Conservation (phyloP, 2,797 vertebrate genomes). For the Cichlasoma orientale region DNA sequence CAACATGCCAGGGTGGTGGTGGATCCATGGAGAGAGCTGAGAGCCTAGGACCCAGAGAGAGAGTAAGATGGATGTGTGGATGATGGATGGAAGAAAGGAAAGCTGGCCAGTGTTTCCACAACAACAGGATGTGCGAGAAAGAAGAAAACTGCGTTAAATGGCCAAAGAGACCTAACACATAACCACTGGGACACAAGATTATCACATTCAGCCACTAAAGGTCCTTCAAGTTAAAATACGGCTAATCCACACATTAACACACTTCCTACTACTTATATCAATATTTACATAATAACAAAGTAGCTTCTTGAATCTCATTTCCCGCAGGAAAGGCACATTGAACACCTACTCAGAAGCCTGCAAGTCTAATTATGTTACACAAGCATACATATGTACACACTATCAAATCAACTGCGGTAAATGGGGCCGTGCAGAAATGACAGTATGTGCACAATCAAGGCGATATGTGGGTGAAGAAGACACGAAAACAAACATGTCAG, state of each 20-base stretch:
- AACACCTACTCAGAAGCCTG: constrained; percentile 22
- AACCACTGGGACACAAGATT: background rate
- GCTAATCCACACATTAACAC: constrained; percentile 3
- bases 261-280: background rate
- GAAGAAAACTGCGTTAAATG: background rate
- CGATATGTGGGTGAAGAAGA: background rate
- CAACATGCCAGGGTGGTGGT: constrained; percentile 24
- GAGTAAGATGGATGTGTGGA: constrained; percentile 5
- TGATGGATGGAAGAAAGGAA: constrained; percentile 19
- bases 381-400: constrained; percentile 14
- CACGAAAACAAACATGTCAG: constrained; percentile 24
- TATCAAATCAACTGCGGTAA: constrained; percentile 30
- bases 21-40: constrained; percentile 12
- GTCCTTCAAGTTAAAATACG: background rate
- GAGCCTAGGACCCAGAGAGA: background rate
- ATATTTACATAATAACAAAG: constrained; percentile 26
- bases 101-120: constrained; percentile 12
- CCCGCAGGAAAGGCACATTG: constrained; percentile 16
- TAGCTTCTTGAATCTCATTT: constrained; percentile 14
- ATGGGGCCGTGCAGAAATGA: constrained; percentile 7
- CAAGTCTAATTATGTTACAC: constrained; percentile 43
- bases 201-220: background rate
- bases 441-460: background rate
- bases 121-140: background rate
- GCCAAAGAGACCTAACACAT: background rate